A percentile compares a stretch with the other conserved stretches of the same genome.
These are phyloP conservation scores for Hemiprocne comata DNA, from an alignment of 2,113 vertebrate species.

Conservation along the genomic window DNA sequence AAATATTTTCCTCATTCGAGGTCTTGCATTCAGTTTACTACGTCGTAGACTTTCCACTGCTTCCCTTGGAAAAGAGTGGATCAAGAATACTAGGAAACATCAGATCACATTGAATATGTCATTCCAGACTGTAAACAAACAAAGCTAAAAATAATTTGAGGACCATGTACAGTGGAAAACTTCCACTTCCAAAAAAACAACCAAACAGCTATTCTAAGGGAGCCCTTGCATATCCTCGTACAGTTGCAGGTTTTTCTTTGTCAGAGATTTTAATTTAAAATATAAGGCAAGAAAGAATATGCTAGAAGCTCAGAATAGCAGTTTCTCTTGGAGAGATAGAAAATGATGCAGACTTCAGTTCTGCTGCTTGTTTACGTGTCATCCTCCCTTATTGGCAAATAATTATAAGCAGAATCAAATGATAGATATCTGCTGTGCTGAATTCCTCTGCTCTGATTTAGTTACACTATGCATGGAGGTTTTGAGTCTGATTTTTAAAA, in stretches of 20 bases:
- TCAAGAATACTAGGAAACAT: conserved; percentile 62
- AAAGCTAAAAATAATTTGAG: conserved; percentile 54
- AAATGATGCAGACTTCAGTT: conserved; percentile 25
- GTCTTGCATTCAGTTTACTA: conserved; percentile 12
- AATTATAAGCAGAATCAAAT: conserved; percentile 51
- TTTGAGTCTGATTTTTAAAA: conserved; percentile 58
- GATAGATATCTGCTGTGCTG: conserved; percentile 30
- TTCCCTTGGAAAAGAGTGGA: conserved; percentile 46
- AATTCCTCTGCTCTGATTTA: conserved; percentile 53
- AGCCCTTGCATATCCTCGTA: background rate
- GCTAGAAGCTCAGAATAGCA: background rate
- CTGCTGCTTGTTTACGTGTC: conserved; percentile 30
- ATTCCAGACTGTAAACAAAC: conserved; percentile 56
- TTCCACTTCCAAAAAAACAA: background rate
- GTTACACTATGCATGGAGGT: conserved; percentile 21
- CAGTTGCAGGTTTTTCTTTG: background rate
- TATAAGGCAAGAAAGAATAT: background rate
- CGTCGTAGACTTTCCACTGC: background rate
- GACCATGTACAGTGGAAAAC: conserved; percentile 37
- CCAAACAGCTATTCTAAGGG: background rate
- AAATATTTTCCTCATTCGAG: conserved; percentile 17
- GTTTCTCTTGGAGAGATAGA: background rate
- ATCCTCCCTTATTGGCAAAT: conserved; percentile 43
- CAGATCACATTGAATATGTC: conserved; percentile 57
- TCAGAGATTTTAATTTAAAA: background rate